phyloP scores from a whole-genome alignment of 2,888 invertebrate species.

The Ecdyonurus torrentis region DNA sequence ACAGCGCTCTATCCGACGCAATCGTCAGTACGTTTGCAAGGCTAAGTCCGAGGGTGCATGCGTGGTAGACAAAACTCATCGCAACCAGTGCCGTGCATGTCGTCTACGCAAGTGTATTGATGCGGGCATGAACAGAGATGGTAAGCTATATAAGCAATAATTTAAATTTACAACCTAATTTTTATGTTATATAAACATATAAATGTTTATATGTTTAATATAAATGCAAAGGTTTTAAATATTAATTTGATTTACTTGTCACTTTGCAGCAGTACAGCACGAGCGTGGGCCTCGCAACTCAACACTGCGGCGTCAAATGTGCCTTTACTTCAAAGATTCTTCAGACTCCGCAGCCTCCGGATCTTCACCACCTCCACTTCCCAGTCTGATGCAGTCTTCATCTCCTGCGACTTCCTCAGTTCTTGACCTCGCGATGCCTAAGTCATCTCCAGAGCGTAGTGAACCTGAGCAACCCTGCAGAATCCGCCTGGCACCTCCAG shows the following conservation, averaged over 20 bases:
- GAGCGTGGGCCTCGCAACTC: slow-evolving; percentile 94
- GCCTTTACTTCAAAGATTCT: slow-evolving; percentile 56
- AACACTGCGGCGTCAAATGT: slow-evolving; percentile 84
- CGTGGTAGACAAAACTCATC: slow-evolving; percentile 84
- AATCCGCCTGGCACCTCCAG: not conserved
- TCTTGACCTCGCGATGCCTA: slow-evolving; percentile 17
- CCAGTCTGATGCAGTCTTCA: slow-evolving; percentile 26
- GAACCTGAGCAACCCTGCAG: not conserved
- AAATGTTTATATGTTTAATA: not conserved
- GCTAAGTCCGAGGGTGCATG: slow-evolving; percentile 72
- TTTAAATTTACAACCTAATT: not conserved
- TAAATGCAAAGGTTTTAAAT: not conserved
- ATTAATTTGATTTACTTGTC: not conserved
- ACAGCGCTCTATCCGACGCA: slow-evolving; percentile 89
- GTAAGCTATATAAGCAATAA: slow-evolving; percentile 30
- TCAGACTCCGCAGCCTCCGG: slow-evolving; percentile 21
- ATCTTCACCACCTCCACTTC: slow-evolving; percentile 26
- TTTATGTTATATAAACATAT: not conserved
- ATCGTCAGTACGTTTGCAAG: slow-evolving; percentile 90
- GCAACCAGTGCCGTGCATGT: slow-evolving; percentile 94
- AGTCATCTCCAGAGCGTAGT: slow-evolving; percentile 11
- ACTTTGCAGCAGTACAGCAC: slow-evolving; percentile 77
- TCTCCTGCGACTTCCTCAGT: slow-evolving; percentile 21
- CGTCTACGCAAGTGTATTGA: slow-evolving; percentile 76
- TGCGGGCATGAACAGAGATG: slow-evolving; percentile 93